Evolutionary conservation across 2,797 vertebrate genomes (phyloP).

Genomic region (Arnoldichthys spilopterus): DNA sequence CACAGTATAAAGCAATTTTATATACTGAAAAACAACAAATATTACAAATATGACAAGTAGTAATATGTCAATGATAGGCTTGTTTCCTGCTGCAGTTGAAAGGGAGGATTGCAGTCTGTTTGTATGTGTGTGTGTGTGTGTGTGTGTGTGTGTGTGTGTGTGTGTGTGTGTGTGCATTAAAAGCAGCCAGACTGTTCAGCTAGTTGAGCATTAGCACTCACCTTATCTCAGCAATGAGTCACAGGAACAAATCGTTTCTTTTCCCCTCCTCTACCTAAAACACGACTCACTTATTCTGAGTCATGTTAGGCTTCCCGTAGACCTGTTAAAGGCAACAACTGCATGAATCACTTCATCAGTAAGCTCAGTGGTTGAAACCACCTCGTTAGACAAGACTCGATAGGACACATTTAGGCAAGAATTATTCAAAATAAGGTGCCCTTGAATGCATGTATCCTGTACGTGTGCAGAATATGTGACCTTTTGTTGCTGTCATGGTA

Average conservation of each 20-base stretch:
- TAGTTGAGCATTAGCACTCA: not conserved
- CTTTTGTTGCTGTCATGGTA: not conserved
- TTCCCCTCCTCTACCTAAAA: conserved; percentile 1
- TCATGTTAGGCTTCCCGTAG: conserved; percentile 18
- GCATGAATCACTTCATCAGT: not conserved
- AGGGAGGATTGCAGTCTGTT: conserved; percentile 15
- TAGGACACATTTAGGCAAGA: not conserved
- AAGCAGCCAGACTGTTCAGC: conserved; percentile 61
- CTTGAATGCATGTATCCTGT: not conserved
- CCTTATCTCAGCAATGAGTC: conserved; percentile 39
- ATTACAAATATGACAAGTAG: too few relatives aligned
- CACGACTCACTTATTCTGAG: conserved; percentile 11
- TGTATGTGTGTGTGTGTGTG: conserved; percentile 33
- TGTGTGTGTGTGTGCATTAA: conserved; percentile 18
- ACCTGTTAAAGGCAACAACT: conserved; percentile 1
- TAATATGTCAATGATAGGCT: too few relatives aligned
- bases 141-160: conserved; percentile 43
- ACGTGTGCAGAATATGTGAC: not conserved
- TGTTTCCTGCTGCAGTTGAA: too few relatives aligned
- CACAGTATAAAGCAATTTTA: too few relatives aligned
- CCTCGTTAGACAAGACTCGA: not conserved
- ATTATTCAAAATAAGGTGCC: not conserved
- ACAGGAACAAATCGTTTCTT: conserved; percentile 28
- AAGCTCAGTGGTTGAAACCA: not conserved
- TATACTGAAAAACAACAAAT: too few relatives aligned